Conservation (phyloP, 2,113 vertebrate species). For the Zosterops hypoxanthus region DNA sequence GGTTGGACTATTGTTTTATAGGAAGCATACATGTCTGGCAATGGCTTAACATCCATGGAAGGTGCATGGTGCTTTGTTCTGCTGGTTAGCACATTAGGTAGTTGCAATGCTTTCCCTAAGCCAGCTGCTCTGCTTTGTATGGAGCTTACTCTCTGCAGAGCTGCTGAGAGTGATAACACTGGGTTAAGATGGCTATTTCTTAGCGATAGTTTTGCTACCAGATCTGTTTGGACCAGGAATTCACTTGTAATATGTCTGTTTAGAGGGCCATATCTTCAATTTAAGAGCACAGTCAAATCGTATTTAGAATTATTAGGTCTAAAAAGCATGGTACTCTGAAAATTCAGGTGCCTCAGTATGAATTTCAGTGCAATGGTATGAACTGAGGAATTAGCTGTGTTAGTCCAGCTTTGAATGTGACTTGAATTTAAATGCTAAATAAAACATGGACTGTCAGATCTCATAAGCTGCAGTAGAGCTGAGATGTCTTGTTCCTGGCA, state of each 20-base stretch:
- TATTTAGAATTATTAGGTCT: neutral
- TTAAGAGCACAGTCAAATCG: neutral
- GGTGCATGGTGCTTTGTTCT: neutral
- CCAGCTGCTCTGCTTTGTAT: neutral
- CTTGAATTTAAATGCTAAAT: neutral
- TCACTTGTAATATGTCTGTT: neutral
- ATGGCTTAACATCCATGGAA: neutral
- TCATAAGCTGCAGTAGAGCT: neutral
- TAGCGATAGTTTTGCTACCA: neutral
- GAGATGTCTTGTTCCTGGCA: neutral
- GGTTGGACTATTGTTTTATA: neutral
- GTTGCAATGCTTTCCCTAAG: neutral
- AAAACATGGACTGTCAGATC: neutral
- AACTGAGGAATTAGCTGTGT: neutral
- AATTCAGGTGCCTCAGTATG: neutral
- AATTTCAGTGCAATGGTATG: neutral
- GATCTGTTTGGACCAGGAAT: neutral
- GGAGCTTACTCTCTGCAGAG: neutral
- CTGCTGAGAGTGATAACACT: accelerated
- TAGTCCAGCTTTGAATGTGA: neutral
- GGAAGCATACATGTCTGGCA: neutral
- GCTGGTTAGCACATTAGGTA: neutral
- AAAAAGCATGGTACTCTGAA: neutral
- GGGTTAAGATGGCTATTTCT: neutral
- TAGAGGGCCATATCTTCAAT: neutral